Conservation (phyloP, 2,888 invertebrate species). For the Cephonodes hylas region DNA sequence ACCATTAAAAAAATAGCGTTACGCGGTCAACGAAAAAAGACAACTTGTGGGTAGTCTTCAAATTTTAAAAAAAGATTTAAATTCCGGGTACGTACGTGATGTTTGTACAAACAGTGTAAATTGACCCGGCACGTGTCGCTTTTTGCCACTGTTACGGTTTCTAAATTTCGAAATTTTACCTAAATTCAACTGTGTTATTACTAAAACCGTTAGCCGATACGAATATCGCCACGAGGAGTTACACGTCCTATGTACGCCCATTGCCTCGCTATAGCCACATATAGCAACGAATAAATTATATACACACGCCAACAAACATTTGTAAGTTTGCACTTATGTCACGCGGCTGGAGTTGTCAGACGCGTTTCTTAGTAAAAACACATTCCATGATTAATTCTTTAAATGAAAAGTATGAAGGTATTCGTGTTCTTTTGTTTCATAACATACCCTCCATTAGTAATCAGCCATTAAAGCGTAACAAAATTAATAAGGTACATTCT, state of each 20-base stretch:
- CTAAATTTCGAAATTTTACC: slow-evolving; percentile 48
- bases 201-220: slow-evolving; percentile 41
- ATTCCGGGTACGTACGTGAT: slow-evolving; percentile 39
- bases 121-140: slow-evolving; percentile 60
- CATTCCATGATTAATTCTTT: slow-evolving; percentile 4
- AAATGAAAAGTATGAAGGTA: background rate
- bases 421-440: background rate
- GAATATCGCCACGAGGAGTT: slow-evolving; percentile 21
- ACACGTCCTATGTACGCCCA: slow-evolving; percentile 7
- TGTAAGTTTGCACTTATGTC: background rate
- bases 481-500: too few species aligned
- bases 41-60: background rate
- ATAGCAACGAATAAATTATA: slow-evolving; percentile 10
- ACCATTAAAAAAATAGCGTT: background rate
- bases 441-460: too few species aligned
- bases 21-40: background rate
- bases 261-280: slow-evolving; percentile 1
- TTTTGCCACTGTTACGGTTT: slow-evolving; percentile 51
- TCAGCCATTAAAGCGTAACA: too few species aligned
- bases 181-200: slow-evolving; percentile 44
- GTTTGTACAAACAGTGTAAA: slow-evolving; percentile 41
- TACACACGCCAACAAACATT: background rate
- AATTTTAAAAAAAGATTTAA: background rate
- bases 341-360: background rate
- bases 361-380: background rate